Evolutionary conservation across 64 coral and sea anemone genomes (phyloP), one percentile per base, ranked within the genome.

Genomic region (Dendronephthya gigantea): DNA sequence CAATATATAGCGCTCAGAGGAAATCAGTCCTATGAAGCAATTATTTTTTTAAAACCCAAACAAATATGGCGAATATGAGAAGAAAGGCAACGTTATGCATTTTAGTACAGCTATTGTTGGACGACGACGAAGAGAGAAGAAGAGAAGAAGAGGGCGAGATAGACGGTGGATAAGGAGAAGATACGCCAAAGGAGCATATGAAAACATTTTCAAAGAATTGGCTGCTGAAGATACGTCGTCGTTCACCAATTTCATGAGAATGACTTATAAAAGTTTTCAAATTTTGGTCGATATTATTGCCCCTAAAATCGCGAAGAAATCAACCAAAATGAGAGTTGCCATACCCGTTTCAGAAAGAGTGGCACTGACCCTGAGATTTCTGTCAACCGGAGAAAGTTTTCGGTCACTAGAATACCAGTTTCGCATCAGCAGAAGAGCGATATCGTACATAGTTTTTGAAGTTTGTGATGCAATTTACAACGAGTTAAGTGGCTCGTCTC

Each of bases 321-420:
- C 48, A 50, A 91, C 84, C 17, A 45, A 17, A 16, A 55, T 91
- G 49, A 43, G 85, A 47, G 22, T 22, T 40, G 85, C 83, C 17
- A 91, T 91, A 16, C 85, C 58, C 41, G 65, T 84, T 12, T 75
- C 50, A 19, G 90, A 87, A 83, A 58, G 90, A 86, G 12, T 91
- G 31, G 90, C 90, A n/a, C 66, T 91, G 9, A 91, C 90, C 28
- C 83, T 91, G 15, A 82, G 90, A 68, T 91, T 82, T 87, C 79
- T 91, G 15, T 83, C 90, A 14, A 85, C 90, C 23, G 84, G 90
- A 33, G 84, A 91, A 87, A 38, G 40, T 30, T 91, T 91, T 49
- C 32, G 86, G 72, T 91, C 90, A 16, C 75, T 91, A 5, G 32
- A 87, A 39, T 91, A 66, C 38, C 81, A 83, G 45, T 83, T 89